These are phyloP conservation scores for Zoanthus sansibaricus DNA, from an alignment of 92 coral and sea anemone genomes.

Conservation along the genomic window DNA sequence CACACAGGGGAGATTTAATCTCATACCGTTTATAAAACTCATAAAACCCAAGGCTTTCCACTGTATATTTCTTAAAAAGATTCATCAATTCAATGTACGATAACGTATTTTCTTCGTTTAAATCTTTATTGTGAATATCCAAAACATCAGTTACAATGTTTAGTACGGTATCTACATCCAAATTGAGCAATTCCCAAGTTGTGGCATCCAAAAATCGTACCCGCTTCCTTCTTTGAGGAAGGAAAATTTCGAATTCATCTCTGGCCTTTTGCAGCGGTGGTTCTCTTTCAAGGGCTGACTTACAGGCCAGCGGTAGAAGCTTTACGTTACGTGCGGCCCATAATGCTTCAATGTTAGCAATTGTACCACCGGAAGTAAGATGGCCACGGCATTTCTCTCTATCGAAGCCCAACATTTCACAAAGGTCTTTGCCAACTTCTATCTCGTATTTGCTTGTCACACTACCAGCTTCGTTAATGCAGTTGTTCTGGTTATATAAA, in stretches of 20 bases:
- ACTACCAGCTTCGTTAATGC: conserved; percentile 34
- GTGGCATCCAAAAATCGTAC: conserved; percentile 60
- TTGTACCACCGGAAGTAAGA: conserved; percentile 76
- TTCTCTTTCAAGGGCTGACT: conserved; percentile 78
- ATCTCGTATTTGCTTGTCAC: conserved; percentile 62
- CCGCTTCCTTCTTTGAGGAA: conserved; percentile 65
- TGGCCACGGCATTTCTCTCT: conserved; percentile 58
- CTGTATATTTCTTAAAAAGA: conserved; percentile 56
- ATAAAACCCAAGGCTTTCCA: conserved; percentile 74
- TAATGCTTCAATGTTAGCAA: conserved; percentile 93
- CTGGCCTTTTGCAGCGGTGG: conserved; percentile 63
- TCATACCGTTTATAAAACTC: conserved; percentile 70
- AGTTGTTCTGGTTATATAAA: conserved; percentile 66
- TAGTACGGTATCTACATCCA: conserved; percentile 78
- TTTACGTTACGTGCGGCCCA: conserved; percentile 93
- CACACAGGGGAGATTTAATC: conserved; percentile 67
- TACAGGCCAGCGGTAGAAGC: conserved; percentile 75
- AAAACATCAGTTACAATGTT: conserved; percentile 64
- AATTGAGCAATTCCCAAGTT: conserved; percentile 86
- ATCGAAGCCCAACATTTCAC: conserved; percentile 65
- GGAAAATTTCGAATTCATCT: conserved; percentile 47
- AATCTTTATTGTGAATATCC: background rate
- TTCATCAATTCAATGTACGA: conserved; percentile 15
- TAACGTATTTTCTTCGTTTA: background rate
- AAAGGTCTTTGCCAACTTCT: conserved; percentile 50